Evolutionary conservation across 1,140 invertebrate genomes (phyloP), one percentile per base, ranked within the genome.

Genomic region (Zaprionus vittiger): DNA sequence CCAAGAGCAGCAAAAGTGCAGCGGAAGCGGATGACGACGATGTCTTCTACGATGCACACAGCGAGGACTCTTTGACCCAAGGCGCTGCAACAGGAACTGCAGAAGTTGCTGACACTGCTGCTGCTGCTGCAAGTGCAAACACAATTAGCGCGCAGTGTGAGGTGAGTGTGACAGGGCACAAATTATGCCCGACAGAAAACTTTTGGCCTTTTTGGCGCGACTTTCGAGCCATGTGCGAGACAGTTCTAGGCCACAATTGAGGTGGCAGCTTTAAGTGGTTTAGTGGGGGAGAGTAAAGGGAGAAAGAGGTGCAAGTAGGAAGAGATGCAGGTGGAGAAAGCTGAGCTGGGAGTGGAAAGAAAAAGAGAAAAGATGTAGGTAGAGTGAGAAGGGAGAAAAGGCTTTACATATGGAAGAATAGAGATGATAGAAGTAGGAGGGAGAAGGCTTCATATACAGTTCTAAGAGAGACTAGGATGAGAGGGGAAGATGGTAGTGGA

Each of bases 1-100:
- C 9, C 31, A 77, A 62, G 22, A 38, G 28, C 69, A 59, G 26
- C 22, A 75, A 69, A 28, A 68, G 66, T 61, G 64, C 61, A 47
- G 22, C 59, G 26, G 76, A 84, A 66, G 64, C 44, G 55, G 86
- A 91, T 3, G 91, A 92, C 28, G 86, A 90, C 55, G 91, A 92
- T 66, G 91, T 92, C 6, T 92, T 92, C 66, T 92, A 92, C 44
- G 91, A 92, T 81, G 91, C 91, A 47, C 83, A 81, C 49, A 91
- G 91, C 62, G 91, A 92, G 64, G 86, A 91, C 22, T 92, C 91
- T 2, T n/a, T 47, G 41, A 47, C 6, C 24, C 41, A 22, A 72
- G 44, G 38, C 15, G 14, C n/a, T 41, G n/a, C 9, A 3, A 41
- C 38, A n/a, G 41, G 41, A n/a, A 15, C 47, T 5, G 31, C 11